These are phyloP conservation scores for Nothobranchius furzeri DNA, from an alignment of 2,113 vertebrate genomes.

Conservation along the genomic window DNA sequence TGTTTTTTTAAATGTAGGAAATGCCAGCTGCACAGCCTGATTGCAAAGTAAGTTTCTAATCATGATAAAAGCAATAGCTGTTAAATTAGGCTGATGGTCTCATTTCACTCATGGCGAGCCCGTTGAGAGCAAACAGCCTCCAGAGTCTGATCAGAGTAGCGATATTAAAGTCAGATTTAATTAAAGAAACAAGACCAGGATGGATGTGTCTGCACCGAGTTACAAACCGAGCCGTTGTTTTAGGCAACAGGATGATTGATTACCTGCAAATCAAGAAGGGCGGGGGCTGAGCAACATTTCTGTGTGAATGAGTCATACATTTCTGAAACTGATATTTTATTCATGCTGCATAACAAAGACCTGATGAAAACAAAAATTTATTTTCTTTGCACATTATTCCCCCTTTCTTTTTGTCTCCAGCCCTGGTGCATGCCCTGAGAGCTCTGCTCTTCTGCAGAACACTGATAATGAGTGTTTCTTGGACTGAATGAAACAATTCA, in stretches of 20 bases:
- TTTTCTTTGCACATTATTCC: neutral
- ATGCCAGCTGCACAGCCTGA: slow-evolving; percentile 2
- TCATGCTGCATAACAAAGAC: neutral
- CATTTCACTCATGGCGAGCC: slow-evolving; percentile 28
- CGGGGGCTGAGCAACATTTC: too few relatives aligned
- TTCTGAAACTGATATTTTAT: neutral
- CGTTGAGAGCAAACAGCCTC: neutral
- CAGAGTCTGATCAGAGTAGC: slow-evolving; percentile 1
- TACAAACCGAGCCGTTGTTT: neutral
- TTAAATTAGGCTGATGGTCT: slow-evolving; percentile 33
- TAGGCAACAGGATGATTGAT: neutral
- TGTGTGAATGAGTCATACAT: neutral
- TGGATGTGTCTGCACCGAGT: slow-evolving; percentile 7
- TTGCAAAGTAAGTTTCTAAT: slow-evolving; percentile 19
- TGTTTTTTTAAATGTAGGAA: neutral
- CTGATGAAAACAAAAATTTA: neutral
- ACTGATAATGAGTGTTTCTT: slow-evolving; percentile 24
- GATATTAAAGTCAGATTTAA: slow-evolving; percentile 36
- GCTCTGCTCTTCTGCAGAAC: slow-evolving; percentile 15
- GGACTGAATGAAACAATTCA: slow-evolving; percentile 10
- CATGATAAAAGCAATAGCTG: slow-evolving; percentile 19
- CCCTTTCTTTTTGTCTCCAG: neutral
- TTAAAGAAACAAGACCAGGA: slow-evolving; percentile 28
- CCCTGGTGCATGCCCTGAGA: neutral
- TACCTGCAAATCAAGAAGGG: too few relatives aligned